Evolutionary conservation across 2,113 vertebrate genomes (phyloP).

Genomic region (Salvelinus fontinalis): DNA sequence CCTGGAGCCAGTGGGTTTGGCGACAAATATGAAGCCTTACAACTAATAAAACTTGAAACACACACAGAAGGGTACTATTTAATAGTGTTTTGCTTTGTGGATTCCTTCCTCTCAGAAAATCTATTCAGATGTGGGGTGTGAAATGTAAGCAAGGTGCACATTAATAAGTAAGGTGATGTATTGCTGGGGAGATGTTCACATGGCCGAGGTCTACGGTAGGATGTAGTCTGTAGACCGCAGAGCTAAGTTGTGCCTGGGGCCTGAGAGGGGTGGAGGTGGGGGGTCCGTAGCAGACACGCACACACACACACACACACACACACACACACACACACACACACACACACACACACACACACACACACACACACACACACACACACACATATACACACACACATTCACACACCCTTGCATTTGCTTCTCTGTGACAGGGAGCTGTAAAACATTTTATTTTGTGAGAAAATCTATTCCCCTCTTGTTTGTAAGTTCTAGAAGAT

Average conservation of each 20-base stretch:
- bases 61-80: constrained; percentile 45
- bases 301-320: neutral
- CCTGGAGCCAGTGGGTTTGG: too few species aligned
- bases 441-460: too few species aligned
- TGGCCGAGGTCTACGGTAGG: constrained; percentile 57
- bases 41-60: too few species aligned
- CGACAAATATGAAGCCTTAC: neutral
- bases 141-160: constrained; percentile 71
- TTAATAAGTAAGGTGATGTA: constrained; percentile 75
- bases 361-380: constrained; percentile 25
- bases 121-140: constrained; percentile 50
- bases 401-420: too few species aligned
- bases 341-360: constrained; percentile 31
- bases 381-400: constrained; percentile 16
- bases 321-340: constrained; percentile 36
- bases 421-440: too few species aligned
- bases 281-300: neutral
- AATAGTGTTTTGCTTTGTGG: constrained; percentile 59
- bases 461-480: too few species aligned
- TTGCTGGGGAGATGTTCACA: constrained; percentile 72
- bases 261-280: constrained; percentile 52
- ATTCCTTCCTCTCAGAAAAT: constrained; percentile 53
- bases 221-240: constrained; percentile 58
- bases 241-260: constrained; percentile 64
- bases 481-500: too few species aligned